These are phyloP conservation scores for Cacatua alba DNA, from an alignment of 2,113 vertebrate species.

Conservation along the genomic window DNA sequence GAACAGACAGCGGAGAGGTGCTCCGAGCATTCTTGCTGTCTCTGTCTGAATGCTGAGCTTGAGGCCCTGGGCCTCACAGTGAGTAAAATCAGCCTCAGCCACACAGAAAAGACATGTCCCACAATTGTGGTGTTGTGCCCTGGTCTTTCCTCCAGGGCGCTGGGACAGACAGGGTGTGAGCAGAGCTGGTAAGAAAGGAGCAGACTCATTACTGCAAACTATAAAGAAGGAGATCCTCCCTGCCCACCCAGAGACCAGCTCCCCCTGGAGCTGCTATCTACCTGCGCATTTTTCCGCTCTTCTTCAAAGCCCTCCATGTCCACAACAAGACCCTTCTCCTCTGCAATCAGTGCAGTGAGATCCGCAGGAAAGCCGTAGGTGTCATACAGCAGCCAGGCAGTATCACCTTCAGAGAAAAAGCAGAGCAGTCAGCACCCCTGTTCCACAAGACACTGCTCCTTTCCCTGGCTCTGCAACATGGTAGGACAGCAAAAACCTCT, in stretches of 20 bases:
- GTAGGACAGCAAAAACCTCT: not conserved
- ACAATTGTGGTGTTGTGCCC: not conserved
- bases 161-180: fast-evolving
- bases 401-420: slow-evolving; percentile 82
- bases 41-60: not conserved
- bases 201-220: not conserved
- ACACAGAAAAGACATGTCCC: not conserved
- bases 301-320: slow-evolving; percentile 92
- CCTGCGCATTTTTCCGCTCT: slow-evolving; percentile 93
- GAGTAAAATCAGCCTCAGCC: not conserved
- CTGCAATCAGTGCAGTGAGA: slow-evolving; percentile 93
- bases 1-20: not conserved
- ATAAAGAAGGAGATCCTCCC: not conserved
- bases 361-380: slow-evolving; percentile 95
- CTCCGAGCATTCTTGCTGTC: not conserved
- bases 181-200: not conserved
- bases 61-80: not conserved
- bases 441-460: not conserved
- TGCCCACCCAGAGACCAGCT: not conserved
- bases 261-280: slow-evolving; percentile 10
- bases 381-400: slow-evolving; percentile 96
- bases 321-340: slow-evolving; percentile 91
- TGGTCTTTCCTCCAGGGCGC: not conserved
- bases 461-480: not conserved
- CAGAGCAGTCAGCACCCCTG: not conserved